Evolutionary conservation across 1,140 invertebrate genomes (phyloP).

Genomic region (Leptonema lineaticorne): DNA sequence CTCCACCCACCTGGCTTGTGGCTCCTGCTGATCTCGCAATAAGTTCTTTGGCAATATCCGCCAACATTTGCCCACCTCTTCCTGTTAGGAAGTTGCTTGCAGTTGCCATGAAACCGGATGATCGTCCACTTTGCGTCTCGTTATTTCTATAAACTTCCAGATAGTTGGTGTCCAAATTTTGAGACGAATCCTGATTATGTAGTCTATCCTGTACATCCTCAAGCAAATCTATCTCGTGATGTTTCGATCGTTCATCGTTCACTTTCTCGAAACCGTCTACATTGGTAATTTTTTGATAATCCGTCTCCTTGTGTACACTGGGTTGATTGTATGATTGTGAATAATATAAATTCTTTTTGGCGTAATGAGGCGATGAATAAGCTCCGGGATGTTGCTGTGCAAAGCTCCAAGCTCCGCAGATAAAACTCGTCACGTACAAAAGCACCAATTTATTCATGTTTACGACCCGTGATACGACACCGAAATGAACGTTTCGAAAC

Average conservation of each 20-base stretch:
- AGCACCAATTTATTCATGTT: neutral
- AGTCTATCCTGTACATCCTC: constrained; percentile 18
- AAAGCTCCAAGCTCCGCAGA: constrained; percentile 13
- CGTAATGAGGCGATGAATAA: constrained; percentile 55
- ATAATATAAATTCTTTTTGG: constrained; percentile 50
- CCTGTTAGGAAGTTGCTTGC: constrained; percentile 56
- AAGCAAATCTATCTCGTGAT: constrained; percentile 35
- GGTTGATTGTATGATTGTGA: constrained; percentile 31
- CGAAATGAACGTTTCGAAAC: neutral
- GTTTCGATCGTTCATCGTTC: constrained; percentile 28
- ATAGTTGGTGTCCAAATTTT: constrained; percentile 43
- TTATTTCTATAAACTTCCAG: constrained; percentile 46
- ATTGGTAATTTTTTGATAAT: constrained; percentile 33
- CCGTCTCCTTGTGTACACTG: constrained; percentile 27
- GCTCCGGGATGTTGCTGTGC: constrained; percentile 53
- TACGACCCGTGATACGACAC: neutral
- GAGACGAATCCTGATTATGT: constrained; percentile 17
- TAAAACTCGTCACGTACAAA: neutral
- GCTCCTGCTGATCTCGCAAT: constrained; percentile 64
- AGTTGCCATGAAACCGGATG: constrained; percentile 53
- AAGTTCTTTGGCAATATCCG: constrained; percentile 66
- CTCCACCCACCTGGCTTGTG: constrained; percentile 63
- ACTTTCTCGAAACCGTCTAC: constrained; percentile 20
- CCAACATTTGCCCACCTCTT: constrained; percentile 59
- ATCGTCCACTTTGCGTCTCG: constrained; percentile 47